These are phyloP conservation scores for Oscheius myriophilus DNA, from an alignment of 2,888 invertebrate species.

Conservation along the genomic window DNA sequence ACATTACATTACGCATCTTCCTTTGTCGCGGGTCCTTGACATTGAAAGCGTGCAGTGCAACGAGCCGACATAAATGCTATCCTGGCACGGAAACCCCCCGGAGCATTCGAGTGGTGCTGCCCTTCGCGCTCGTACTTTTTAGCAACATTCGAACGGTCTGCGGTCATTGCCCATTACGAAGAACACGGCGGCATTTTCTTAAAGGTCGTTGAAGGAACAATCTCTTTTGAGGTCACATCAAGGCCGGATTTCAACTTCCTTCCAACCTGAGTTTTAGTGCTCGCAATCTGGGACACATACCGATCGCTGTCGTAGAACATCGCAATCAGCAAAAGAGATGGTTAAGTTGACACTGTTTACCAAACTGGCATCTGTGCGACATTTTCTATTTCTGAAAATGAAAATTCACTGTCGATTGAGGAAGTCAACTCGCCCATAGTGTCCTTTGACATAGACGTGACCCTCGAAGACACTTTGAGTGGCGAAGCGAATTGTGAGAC, in stretches of 20 bases:
- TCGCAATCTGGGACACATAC: slow-evolving; percentile 37
- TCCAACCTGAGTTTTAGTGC: no score
- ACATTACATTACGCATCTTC: not conserved
- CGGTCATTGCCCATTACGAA: not conserved
- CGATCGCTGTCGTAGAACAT: slow-evolving; percentile 60
- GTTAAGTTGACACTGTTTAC: slow-evolving; percentile 52
- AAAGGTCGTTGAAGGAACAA: no score
- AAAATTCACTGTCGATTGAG: not conserved
- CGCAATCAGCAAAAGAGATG: slow-evolving; percentile 57
- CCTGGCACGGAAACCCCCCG: not conserved
- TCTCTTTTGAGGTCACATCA: no score
- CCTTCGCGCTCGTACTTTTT: not conserved
- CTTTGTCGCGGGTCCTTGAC: slow-evolving; percentile 15
- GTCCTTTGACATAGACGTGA: slow-evolving; percentile 59
- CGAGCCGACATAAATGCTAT: no score
- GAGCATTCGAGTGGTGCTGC: slow-evolving; percentile 3
- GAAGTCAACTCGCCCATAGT: slow-evolving; percentile 39
- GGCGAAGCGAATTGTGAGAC: slow-evolving; percentile 54
- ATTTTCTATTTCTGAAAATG: slow-evolving; percentile 47
- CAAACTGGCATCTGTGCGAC: slow-evolving; percentile 60
- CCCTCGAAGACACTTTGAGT: slow-evolving; percentile 61
- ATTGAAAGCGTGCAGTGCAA: slow-evolving; percentile 5
- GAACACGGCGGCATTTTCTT: no score
- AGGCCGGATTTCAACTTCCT: no score
- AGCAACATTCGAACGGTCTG: slow-evolving; percentile 10